phyloP scores from a whole-genome alignment of 2,797 vertebrate species.

The Helostoma temminkii region DNA sequence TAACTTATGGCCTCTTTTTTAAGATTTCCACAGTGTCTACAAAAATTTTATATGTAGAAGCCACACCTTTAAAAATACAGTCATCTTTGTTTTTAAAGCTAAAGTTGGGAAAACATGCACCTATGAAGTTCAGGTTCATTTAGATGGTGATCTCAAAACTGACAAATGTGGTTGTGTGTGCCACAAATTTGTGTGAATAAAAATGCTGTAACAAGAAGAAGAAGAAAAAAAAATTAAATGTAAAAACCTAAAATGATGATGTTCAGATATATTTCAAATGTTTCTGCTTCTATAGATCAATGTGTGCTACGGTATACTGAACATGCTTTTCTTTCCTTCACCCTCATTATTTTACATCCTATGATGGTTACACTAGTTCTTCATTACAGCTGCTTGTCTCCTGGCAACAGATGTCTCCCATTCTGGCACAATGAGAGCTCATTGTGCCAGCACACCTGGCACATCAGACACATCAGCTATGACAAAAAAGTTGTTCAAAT shows the following conservation, averaged over 20 bases:
- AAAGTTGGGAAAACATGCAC: not conserved
- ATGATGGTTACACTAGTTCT: slow-evolving; percentile 21
- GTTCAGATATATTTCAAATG: too few species aligned
- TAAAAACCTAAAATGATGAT: not conserved
- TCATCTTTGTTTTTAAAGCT: not conserved
- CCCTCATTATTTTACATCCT: slow-evolving; percentile 46
- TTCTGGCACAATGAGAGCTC: slow-evolving; percentile 41
- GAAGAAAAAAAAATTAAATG: not conserved
- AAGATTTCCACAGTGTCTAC: not conserved
- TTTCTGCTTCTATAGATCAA: not conserved
- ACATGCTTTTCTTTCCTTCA: not conserved
- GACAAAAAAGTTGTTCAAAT: slow-evolving; percentile 7
- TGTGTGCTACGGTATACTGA: not conserved
- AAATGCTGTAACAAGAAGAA: not conserved
- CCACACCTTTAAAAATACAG: not conserved
- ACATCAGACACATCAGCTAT: slow-evolving; percentile 20
- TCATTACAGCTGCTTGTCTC: slow-evolving; percentile 62
- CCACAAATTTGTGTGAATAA: too few species aligned
- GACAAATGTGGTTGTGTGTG: too few species aligned
- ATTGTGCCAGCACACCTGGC: slow-evolving; percentile 40
- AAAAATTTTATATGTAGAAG: not conserved
- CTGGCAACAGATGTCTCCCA: slow-evolving; percentile 68
- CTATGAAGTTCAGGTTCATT: not conserved
- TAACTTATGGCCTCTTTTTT: not conserved
- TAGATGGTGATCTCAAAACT: not conserved